Evolutionary conservation across 2,888 invertebrate genomes (phyloP).

Genomic region (Emmelina monodactyla): DNA sequence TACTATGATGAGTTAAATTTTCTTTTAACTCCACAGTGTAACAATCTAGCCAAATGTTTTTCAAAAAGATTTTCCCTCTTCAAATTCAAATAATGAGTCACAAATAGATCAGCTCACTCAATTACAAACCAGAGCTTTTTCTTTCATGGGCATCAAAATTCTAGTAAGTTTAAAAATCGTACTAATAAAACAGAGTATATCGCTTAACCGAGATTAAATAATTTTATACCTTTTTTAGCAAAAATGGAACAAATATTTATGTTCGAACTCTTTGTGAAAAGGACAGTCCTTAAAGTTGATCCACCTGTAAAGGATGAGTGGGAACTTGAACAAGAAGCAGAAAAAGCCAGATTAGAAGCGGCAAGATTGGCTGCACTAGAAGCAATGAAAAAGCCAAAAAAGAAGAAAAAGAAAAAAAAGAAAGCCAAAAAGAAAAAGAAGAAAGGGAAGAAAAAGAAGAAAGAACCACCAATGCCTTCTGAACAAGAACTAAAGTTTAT

Average conservation of each 20-base stretch:
- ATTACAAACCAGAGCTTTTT: too few relatives aligned
- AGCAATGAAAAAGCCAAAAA: slow-evolving; percentile 30
- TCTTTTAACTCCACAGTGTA: too few relatives aligned
- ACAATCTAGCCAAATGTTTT: too few relatives aligned
- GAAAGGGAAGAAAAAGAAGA: slow-evolving; percentile 40
- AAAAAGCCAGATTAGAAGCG: slow-evolving; percentile 35
- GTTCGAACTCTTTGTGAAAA: slow-evolving; percentile 55
- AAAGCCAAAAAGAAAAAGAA: slow-evolving; percentile 20
- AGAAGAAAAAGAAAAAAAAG: slow-evolving; percentile 13
- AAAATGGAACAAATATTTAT: slow-evolving; percentile 57
- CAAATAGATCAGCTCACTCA: too few relatives aligned
- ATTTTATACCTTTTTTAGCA: not conserved
- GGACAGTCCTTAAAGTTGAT: slow-evolving; percentile 46
- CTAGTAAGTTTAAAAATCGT: too few relatives aligned
- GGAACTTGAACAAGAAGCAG: slow-evolving; percentile 43
- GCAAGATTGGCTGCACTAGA: slow-evolving; percentile 37
- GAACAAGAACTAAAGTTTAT: slow-evolving; percentile 58
- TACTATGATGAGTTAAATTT: too few relatives aligned
- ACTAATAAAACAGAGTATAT: too few relatives aligned
- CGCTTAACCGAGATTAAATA: too few relatives aligned
- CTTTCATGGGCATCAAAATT: too few relatives aligned
- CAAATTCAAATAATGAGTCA: too few relatives aligned
- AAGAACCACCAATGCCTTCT: slow-evolving; percentile 44
- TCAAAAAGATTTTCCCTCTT: too few relatives aligned
- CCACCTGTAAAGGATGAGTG: slow-evolving; percentile 53